Base-by-base conservation (phyloP, 2,797 vertebrate species). In the Chloroceryle inda region DNA sequence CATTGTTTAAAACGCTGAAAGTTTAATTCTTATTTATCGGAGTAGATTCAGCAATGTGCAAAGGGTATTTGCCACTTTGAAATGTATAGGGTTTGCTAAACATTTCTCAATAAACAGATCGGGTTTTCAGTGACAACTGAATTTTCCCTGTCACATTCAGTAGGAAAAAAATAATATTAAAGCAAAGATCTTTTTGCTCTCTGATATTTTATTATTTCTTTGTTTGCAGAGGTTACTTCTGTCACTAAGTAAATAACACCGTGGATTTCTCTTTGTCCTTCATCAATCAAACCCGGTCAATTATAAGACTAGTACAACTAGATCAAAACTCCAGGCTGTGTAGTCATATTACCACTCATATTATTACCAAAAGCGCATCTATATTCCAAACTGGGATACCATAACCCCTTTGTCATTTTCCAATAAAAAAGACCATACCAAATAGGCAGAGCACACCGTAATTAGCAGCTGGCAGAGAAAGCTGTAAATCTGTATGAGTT, bases 401-500 rank as follows among this genome's bases (percentile, higher is more conserved):
- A 98, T 98, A 98, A 98, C 98, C 98, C 97, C 97, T 98, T 98
- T 98, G 98, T 98, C 98, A 98, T 98, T 98, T 98, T 98, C 98
- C 98, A 98, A 98, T 98, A 98, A 98, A 98, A 97, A 98, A 97
- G 97, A 98, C 98, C 97, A 97, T 98, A 98, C 97, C 98, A 98
- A 98, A 98, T 98, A 99, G 98, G 98, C 98, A 97, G 97, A 98
- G 98, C 98, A 98, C 98, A 98, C 98, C 98, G 98, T 98, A 99
- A 99, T 98, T 98, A 98, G 98, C 98, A 98, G 98, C 98, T 98
- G 98, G 98, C 98, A 98, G 98, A 97, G 96, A 98, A 98, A 97
- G 98, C 98, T 98, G 98, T 98, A 98, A 98, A 98, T 98, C 98
- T 98, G 98, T 98, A 98, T 97, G 98, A 98, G 98, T 99, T 98